A percentile compares a stretch with the other conserved stretches of the same genome.
Conservation (phyloP, 2,888 invertebrate species). For the Dynastes hyllus region DNA sequence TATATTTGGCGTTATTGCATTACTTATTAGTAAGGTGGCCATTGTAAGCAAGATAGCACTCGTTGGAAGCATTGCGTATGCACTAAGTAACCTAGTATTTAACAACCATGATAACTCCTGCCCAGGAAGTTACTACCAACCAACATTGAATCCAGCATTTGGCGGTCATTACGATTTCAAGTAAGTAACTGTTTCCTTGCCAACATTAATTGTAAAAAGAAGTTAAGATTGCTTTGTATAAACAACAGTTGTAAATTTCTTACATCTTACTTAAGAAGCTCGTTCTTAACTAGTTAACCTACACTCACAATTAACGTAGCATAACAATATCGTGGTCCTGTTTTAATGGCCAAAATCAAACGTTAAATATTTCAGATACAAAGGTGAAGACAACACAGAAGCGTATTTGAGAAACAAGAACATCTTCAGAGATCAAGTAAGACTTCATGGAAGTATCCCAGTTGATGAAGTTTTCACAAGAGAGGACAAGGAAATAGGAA, state of each 20-base stretch:
- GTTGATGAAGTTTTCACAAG: conserved; percentile 58
- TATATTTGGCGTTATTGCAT: conserved; percentile 79
- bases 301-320: no score
- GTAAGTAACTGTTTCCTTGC: conserved; percentile 2
- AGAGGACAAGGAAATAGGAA: conserved; percentile 59
- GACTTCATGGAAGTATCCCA: conserved; percentile 55
- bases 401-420: conserved; percentile 67
- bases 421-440: conserved; percentile 57
- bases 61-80: conserved; percentile 80
- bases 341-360: background rate
- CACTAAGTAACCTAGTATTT: conserved; percentile 72
- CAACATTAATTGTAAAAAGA: no score
- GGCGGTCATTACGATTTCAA: conserved; percentile 52
- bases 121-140: conserved; percentile 58
- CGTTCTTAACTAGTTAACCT: no score
- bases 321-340: no score
- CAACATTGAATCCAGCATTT: conserved; percentile 52
- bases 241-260: no score
- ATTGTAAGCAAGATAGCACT: conserved; percentile 84
- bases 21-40: conserved; percentile 86
- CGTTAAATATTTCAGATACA: conserved; percentile 58
- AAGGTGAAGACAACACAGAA: conserved; percentile 62
- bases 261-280: no score
- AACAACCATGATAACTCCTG: conserved; percentile 53
- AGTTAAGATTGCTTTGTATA: no score